Conservation (phyloP, 2,888 invertebrate genomes). For the Luperina testacea region DNA sequence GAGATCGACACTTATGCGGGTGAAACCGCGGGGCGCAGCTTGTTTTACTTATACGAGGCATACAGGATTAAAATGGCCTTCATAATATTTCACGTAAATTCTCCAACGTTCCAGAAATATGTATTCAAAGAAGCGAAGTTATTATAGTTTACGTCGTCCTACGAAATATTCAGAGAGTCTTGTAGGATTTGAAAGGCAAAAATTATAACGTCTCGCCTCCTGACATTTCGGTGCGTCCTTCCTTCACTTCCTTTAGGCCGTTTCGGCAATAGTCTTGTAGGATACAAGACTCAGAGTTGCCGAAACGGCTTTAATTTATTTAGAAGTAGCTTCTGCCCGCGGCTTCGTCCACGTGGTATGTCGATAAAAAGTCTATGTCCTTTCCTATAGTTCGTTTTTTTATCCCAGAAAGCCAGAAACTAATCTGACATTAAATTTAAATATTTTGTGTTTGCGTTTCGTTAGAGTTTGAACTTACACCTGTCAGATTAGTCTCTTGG, state of each 20-base stretch:
- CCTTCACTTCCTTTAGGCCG: conserved; percentile 27
- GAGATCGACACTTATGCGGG: too few species aligned
- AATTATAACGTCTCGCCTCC: conserved; percentile 30
- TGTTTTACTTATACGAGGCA: too few species aligned
- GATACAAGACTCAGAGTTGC: not conserved
- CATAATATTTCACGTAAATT: conserved; percentile 5
- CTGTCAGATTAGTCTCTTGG: too few species aligned
- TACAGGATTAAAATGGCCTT: conserved; percentile 5
- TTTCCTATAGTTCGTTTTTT: not conserved
- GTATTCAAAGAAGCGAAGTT: conserved; percentile 23
- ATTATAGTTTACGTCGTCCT: conserved; percentile 21
- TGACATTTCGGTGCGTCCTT: conserved; percentile 30
- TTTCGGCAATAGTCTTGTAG: not conserved
- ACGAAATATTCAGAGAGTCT: conserved; percentile 37
- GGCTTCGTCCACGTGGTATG: not conserved
- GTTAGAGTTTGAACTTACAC: too few species aligned
- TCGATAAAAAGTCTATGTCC: not conserved
- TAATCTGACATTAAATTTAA: too few species aligned
- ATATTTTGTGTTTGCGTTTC: too few species aligned
- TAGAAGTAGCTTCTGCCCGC: not conserved
- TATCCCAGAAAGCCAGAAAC: too few species aligned
- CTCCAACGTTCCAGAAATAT: conserved; percentile 18
- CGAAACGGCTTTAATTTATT: conserved; percentile 38
- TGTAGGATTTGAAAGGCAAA: conserved; percentile 37
- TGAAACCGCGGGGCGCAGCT: too few species aligned